Conservation (phyloP, 2,113 vertebrate species). For the Orthonyx spaldingii region DNA sequence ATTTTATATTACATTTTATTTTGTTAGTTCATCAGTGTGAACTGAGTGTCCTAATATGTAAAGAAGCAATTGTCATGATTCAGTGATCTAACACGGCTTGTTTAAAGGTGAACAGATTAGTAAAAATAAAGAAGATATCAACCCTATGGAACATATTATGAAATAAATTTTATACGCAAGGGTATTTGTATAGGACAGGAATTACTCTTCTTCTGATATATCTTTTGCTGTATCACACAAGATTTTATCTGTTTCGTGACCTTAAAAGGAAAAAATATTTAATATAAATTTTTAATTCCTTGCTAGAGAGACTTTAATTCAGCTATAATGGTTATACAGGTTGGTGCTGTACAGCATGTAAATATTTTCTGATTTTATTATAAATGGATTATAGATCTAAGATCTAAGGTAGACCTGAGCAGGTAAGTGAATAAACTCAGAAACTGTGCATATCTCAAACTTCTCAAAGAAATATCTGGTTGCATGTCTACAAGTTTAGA, state of each 20-base stretch:
- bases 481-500: background rate
- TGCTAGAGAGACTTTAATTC: background rate
- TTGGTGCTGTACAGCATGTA: accelerated
- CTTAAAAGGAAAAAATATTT: background rate
- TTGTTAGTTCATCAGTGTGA: slow-evolving; percentile 73
- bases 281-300: background rate
- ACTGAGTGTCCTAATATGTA: slow-evolving; percentile 32
- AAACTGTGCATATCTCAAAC: background rate
- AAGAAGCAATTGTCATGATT: slow-evolving; percentile 51
- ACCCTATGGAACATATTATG: slow-evolving; percentile 18
- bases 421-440: background rate
- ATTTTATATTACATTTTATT: slow-evolving; percentile 76
- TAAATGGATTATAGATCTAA: background rate
- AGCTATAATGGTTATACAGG: background rate
- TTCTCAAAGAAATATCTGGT: background rate
- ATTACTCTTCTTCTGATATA: background rate
- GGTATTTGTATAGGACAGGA: background rate
- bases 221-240: background rate
- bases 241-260: background rate
- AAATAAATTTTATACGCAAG: background rate
- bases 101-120: slow-evolving; percentile 31
- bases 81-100: slow-evolving; percentile 41
- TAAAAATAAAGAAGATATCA: slow-evolving; percentile 36
- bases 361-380: background rate
- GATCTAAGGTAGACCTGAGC: background rate